Evolutionary conservation across 2,797 vertebrate genomes (phyloP).

Genomic region (Catharus ustulatus): DNA sequence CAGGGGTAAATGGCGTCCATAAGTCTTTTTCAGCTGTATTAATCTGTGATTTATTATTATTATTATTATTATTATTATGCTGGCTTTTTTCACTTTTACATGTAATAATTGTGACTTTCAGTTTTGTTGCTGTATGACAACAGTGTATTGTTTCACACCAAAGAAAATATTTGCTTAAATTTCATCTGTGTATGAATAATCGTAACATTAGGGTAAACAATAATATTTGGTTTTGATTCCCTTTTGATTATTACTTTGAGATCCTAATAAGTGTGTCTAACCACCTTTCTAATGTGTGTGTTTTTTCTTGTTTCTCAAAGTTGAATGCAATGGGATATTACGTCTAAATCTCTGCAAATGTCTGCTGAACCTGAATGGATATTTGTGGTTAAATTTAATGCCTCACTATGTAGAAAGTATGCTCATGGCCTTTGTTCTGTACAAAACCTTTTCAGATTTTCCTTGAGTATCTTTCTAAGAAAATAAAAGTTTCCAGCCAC

Average conservation of each 20-base stretch:
- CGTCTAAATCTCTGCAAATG: neutral
- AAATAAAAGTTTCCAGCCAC: neutral
- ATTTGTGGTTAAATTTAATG: neutral
- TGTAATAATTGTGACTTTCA: neutral
- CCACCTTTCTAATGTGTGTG: neutral
- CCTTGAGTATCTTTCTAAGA: neutral
- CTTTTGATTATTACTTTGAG: neutral
- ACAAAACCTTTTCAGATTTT: neutral
- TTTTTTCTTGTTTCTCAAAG: neutral
- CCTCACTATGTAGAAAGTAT: neutral
- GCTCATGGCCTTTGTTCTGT: neutral
- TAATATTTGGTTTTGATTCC: neutral
- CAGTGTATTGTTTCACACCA: neutral
- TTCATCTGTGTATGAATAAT: neutral
- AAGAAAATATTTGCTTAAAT: neutral
- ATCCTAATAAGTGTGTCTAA: neutral
- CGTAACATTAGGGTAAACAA: neutral
- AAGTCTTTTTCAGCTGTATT: neutral
- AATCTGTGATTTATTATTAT: neutral
- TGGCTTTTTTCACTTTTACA: neutral
- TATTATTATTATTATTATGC: neutral
- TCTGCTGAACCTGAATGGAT: neutral
- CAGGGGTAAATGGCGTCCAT: neutral
- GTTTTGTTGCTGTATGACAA: neutral
- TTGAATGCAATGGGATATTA: neutral